These are phyloP conservation scores for Columba guinea DNA, from an alignment of 2,797 vertebrate species.

Conservation along the genomic window DNA sequence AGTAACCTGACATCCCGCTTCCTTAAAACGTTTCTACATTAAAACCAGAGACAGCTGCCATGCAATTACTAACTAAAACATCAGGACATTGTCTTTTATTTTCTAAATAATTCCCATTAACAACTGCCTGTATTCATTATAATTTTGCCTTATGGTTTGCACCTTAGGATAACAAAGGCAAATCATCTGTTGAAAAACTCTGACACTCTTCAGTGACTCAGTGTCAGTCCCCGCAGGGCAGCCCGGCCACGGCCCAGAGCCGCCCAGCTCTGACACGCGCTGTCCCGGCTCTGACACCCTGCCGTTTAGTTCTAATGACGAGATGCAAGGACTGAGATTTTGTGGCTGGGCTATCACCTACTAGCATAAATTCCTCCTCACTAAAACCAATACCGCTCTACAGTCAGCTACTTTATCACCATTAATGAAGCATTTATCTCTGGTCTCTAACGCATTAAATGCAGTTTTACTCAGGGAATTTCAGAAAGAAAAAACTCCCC, in stretches of 20 bases:
- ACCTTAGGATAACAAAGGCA: neutral
- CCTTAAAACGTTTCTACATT: neutral
- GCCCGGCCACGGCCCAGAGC: neutral
- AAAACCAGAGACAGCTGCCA: neutral
- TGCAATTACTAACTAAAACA: neutral
- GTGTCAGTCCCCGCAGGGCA: rapidly evolving
- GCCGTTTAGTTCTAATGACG: neutral
- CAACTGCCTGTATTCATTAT: neutral
- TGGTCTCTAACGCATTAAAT: neutral
- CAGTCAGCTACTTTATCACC: neutral
- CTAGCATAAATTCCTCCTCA: neutral
- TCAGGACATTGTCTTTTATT: neutral
- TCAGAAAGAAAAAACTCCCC: neutral
- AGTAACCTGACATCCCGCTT: neutral
- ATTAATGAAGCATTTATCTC: neutral
- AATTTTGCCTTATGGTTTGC: neutral
- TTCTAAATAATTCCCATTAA: neutral
- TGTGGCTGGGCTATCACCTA: neutral
- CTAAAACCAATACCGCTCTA: neutral
- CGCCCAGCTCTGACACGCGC: neutral
- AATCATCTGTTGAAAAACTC: neutral
- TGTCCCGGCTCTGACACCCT: neutral
- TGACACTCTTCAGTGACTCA: neutral
- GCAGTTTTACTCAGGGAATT: neutral
- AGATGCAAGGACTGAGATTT: neutral